A percentile compares a stretch with the other conserved stretches of the same genome.
phyloP scores from a whole-genome alignment of 2,797 vertebrate genomes.

The Acipenser ruthenus region DNA sequence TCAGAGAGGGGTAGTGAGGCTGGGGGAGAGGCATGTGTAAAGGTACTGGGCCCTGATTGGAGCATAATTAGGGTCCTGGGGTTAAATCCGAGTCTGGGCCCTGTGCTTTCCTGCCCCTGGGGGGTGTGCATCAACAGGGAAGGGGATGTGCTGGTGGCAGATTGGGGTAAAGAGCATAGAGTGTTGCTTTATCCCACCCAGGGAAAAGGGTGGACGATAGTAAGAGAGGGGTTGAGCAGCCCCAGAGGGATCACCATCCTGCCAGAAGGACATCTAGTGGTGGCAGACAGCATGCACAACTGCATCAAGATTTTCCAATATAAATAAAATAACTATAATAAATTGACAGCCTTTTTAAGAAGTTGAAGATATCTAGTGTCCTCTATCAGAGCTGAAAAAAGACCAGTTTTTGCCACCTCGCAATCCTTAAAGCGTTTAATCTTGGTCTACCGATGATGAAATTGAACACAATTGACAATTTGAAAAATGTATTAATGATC shows the following conservation, averaged over 20 bases:
- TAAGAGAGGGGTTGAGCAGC: slow-evolving; percentile 58
- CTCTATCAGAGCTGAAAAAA: too few species aligned
- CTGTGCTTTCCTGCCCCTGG: slow-evolving; percentile 62
- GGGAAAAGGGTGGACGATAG: slow-evolving; percentile 46
- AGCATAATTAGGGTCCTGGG: slow-evolving; percentile 61
- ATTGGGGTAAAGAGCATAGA: slow-evolving; percentile 62
- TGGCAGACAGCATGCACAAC: slow-evolving; percentile 74
- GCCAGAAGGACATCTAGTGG: slow-evolving; percentile 55
- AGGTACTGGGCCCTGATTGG: slow-evolving; percentile 63
- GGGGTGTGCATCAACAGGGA: slow-evolving; percentile 64
- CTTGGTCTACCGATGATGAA: too few species aligned
- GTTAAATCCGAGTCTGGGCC: slow-evolving; percentile 54
- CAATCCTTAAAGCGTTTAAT: too few species aligned
- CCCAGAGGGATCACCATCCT: slow-evolving; percentile 62
- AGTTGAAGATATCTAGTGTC: too few species aligned
- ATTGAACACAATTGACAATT: too few species aligned
- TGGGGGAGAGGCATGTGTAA: slow-evolving; percentile 60
- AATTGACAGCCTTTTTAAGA: too few species aligned
- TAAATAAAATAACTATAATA: slow-evolving; percentile 29
- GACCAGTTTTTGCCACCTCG: too few species aligned
- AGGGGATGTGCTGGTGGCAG: slow-evolving; percentile 62
- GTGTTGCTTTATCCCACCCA: slow-evolving; percentile 56
- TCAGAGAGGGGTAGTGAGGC: slow-evolving; percentile 63
- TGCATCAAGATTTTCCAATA: slow-evolving; percentile 69
- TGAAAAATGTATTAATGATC: too few species aligned